phyloP scores from a whole-genome alignment of 37 sponge, comb jelly and placozoan genomes.

The Theonella swinhoei region DNA sequence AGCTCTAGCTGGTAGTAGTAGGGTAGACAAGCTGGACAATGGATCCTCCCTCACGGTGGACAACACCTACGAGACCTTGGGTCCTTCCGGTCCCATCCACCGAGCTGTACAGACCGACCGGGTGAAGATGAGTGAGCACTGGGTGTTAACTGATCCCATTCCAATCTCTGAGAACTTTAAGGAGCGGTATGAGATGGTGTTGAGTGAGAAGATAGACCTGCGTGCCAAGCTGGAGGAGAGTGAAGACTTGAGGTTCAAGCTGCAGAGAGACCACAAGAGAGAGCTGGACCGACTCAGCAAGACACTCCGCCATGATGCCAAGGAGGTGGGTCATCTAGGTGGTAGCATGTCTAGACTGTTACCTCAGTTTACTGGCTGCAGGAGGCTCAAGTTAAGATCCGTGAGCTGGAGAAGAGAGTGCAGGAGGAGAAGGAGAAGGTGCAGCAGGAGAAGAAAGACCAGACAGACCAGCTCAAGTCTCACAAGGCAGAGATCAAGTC shows the following conservation, averaged over 20 bases:
- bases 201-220: conserved; percentile 60
- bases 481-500: conserved; percentile 58
- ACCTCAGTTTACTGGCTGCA: neutral
- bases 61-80: neutral
- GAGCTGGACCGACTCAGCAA: conserved; percentile 42
- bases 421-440: conserved; percentile 16
- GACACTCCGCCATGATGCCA: neutral
- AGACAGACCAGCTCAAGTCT: conserved; percentile 10
- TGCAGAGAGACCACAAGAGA: conserved; percentile 43
- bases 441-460: conserved; percentile 33
- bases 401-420: conserved; percentile 23
- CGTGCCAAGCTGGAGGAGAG: conserved; percentile 44
- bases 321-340: conserved; percentile 12
- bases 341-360: neutral
- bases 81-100: neutral
- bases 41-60: neutral
- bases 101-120: conserved; percentile 13
- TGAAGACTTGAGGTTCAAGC: conserved; percentile 46
- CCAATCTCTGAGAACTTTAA: conserved; percentile 48
- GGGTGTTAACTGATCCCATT: conserved; percentile 41
- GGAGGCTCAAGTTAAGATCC: conserved; percentile 38
- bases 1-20: neutral
- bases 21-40: neutral
- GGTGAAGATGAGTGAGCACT: conserved; percentile 19
- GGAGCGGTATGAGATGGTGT: conserved; percentile 39